Conservation (phyloP, 2,888 invertebrate species). For the Lucinisca nassula region DNA sequence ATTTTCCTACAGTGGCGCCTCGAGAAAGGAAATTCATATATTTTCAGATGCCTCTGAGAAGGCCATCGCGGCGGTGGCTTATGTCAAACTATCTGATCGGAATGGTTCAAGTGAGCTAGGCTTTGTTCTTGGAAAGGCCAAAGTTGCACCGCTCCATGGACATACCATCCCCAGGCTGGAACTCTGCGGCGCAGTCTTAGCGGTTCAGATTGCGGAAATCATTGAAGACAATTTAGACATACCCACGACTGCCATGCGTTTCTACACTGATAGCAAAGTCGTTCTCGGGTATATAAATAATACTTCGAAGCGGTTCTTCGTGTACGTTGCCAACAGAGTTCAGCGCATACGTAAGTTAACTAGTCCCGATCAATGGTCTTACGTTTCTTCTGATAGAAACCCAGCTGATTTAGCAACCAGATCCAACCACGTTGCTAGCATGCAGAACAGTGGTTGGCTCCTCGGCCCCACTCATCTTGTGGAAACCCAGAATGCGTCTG, state of each 20-base stretch:
- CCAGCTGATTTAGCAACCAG: slow-evolving; percentile 56
- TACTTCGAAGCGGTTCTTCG: slow-evolving; percentile 45
- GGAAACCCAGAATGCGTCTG: background rate
- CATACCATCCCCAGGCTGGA: slow-evolving; percentile 65
- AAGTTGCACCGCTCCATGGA: slow-evolving; percentile 49
- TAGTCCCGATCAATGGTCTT: slow-evolving; percentile 48
- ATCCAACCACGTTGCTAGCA: background rate
- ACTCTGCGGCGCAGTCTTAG: slow-evolving; percentile 64
- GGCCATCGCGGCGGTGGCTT: slow-evolving; percentile 71
- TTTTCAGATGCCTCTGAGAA: slow-evolving; percentile 73
- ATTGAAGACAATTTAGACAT: slow-evolving; percentile 31
- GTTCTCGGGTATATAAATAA: slow-evolving; percentile 55
- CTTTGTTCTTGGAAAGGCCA: slow-evolving; percentile 66
- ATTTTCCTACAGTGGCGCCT: background rate
- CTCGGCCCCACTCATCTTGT: slow-evolving; percentile 12
- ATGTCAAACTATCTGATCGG: slow-evolving; percentile 35
- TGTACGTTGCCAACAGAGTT: slow-evolving; percentile 53
- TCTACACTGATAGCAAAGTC: slow-evolving; percentile 56
- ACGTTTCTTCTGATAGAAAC: slow-evolving; percentile 42
- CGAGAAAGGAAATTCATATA: slow-evolving; percentile 43
- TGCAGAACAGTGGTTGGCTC: slow-evolving; percentile 30
- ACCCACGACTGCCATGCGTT: background rate
- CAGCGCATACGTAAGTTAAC: slow-evolving; percentile 20
- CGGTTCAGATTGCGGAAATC: slow-evolving; percentile 43
- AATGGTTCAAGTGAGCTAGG: slow-evolving; percentile 22